phyloP scores from a whole-genome alignment of 2,797 vertebrate genomes.

The Mus spretus region DNA sequence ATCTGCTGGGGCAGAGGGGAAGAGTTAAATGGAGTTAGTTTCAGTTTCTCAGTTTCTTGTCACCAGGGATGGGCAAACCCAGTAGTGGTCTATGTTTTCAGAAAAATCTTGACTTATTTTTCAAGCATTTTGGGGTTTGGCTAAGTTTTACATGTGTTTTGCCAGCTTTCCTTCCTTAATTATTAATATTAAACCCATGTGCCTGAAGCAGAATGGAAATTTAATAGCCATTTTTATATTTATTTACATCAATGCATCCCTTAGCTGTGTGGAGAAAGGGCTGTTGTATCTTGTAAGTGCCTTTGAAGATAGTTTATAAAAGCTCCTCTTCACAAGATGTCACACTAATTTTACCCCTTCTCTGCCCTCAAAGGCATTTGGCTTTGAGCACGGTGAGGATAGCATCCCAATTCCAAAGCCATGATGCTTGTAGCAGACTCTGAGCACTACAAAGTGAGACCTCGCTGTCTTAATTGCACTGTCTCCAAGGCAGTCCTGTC shows the following conservation, averaged over 20 bases:
- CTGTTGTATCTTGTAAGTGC: constrained; percentile 41
- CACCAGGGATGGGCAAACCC: constrained; percentile 63
- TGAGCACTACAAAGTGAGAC: constrained; percentile 10
- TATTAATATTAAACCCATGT: constrained; percentile 80
- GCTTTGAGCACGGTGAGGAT: constrained; percentile 4
- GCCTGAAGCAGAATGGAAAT: constrained; percentile 75
- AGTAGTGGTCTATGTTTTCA: constrained; percentile 65
- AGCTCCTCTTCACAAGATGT: constrained; percentile 54
- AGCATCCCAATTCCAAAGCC: constrained; percentile 32
- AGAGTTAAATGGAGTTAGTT: constrained; percentile 49
- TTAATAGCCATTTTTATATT: constrained; percentile 76
- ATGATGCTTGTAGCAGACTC: neutral
- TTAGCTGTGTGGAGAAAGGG: constrained; percentile 54
- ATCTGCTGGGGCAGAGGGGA: constrained; percentile 51
- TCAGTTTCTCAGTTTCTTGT: constrained; percentile 63
- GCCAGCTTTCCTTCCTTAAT: constrained; percentile 78
- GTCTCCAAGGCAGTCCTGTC: constrained; percentile 53
- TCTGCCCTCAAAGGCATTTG: constrained; percentile 25
- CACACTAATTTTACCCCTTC: constrained; percentile 16
- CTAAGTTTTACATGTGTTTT: constrained; percentile 65
- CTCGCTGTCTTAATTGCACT: constrained; percentile 49
- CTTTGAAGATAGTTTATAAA: constrained; percentile 70
- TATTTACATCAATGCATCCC: constrained; percentile 75
- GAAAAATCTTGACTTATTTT: constrained; percentile 73
- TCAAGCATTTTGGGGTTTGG: constrained; percentile 78